Base-by-base conservation (phyloP, 2,888 invertebrate species). In the Drosophila quinaria region DNA sequence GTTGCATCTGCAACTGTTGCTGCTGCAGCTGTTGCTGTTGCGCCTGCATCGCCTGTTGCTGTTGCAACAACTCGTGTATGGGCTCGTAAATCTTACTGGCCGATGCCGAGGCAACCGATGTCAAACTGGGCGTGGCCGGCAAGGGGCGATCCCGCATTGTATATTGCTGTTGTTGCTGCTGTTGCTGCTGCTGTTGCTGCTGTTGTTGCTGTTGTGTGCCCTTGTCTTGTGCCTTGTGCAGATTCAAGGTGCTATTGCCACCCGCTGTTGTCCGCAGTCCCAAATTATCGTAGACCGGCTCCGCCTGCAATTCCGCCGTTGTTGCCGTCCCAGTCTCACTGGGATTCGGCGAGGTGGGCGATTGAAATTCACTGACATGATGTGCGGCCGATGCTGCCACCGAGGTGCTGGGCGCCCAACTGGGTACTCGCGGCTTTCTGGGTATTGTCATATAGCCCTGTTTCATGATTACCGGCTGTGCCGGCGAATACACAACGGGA, bases 381-480 rank as follows among this genome's bases (percentile, higher is more conserved):
- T 64, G 67, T 3, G 64, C 75, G 3, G 72, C 69, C 0, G 79
- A 73, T 1, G 80, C 78, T 1, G 81, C 75, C 0, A 68, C 87
- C 5, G 88, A 89, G 0, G 95, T 92, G 62, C 94, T 95, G 92
- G 92, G 96, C 70, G 95, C 96, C 96, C 97, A 97, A 89, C 96
- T 96, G 1, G 96, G 96, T 0, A 96, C 96, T 73, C 97, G 94
- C 0, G 97, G 97, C 87, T 97, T 94, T 78, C 97, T 94, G 0
- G 97, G 97, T 69, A 97, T 97, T 15, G 97, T 97, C 46, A 97
- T 97, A 91, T 97, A 97, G 11, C 97, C 97, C 91, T 96, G 96
- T 74, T 96, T 94, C 92, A 93, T 91, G 2, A 93, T 90, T 22
- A 93, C 92, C 6, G 89, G 80, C 10, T 77, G 76, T 31, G 91